Base-by-base conservation (phyloP, 2,113 vertebrate genomes). In the Eulemur rufifrons region DNA sequence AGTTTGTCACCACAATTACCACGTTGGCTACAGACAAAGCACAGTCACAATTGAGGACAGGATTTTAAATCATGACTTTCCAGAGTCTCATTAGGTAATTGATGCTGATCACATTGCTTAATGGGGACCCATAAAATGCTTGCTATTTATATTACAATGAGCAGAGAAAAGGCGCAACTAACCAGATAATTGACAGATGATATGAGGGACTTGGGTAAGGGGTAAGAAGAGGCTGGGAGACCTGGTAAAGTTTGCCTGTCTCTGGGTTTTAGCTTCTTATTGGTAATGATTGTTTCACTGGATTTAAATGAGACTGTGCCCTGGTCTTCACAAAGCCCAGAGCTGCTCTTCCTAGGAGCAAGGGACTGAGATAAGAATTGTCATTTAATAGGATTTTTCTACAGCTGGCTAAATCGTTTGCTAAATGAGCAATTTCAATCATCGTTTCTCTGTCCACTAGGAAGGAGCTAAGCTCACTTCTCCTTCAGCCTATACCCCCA, bases 31-130 rank as follows among this genome's bases (percentile, higher is more conserved):
- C 97, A 98, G 98, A 98, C 97, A 98, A 98, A 98, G 97, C 98
- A 69, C 78, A 98, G 94, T 98, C 97, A 98, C 98, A 98, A 98
- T 89, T 97, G 96, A 98, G 96, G 96, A 98, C 97, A 98, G 98
- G 97, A 98, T 98, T 98, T 98, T 98, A 98, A 98, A 98, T 98
- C 98, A 98, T 17, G 63, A 98, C 98, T 98, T 98, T 97, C 98
- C 98, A 98, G 97, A 98, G 97, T 98, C 98, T 98, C 98, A 98
- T 98, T 98, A 98, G 98, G 98, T 98, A 98, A 98, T 98, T 98
- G 98, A 98, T 98, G 97, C 98, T 99, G 98, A 98, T 98, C 98
- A 97, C 98, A 98, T 98, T 98, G 97, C 97, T 98, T 98, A 98
- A 98, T 97, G 96, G 97, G 8, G 3, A 97, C 96, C 83, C 97